Conservation (phyloP, 1,140 invertebrate species). For the Aphis craccivora region DNA sequence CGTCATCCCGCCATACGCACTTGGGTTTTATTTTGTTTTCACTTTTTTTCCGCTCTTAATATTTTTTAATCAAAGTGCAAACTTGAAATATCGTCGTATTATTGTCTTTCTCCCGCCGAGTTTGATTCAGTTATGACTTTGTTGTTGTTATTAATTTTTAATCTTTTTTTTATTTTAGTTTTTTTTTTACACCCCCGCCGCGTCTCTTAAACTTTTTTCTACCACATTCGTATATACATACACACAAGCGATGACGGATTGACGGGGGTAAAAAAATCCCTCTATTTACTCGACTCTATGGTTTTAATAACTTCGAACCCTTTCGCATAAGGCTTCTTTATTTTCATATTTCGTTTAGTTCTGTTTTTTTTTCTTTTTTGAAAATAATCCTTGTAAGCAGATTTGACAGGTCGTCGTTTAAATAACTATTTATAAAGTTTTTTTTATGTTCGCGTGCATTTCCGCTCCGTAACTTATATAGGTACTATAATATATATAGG, state of each 20-base stretch:
- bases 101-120: constrained; percentile 56
- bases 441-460: neutral
- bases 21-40: constrained; percentile 40
- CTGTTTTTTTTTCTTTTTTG: neutral
- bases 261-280: constrained; percentile 35
- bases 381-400: constrained; percentile 32
- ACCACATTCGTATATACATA: constrained; percentile 39
- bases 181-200: neutral
- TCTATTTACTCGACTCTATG: constrained; percentile 57
- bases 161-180: constrained; percentile 41
- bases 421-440: neutral
- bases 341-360: constrained; percentile 33
- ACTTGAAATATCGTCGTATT: constrained; percentile 58
- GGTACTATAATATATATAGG: neutral
- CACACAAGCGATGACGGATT: neutral
- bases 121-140: constrained; percentile 58
- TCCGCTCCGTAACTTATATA: neutral
- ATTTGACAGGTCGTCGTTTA: constrained; percentile 43
- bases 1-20: neutral
- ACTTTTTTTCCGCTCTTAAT: constrained; percentile 47
- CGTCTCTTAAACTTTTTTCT: constrained; percentile 44
- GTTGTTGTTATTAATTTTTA: constrained; percentile 58
- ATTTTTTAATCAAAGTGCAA: constrained; percentile 58
- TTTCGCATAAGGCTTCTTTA: constrained; percentile 42
- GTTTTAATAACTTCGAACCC: constrained; percentile 57